phyloP scores from a whole-genome alignment of 2,888 invertebrate species.

The Pristionchus japonicus region DNA sequence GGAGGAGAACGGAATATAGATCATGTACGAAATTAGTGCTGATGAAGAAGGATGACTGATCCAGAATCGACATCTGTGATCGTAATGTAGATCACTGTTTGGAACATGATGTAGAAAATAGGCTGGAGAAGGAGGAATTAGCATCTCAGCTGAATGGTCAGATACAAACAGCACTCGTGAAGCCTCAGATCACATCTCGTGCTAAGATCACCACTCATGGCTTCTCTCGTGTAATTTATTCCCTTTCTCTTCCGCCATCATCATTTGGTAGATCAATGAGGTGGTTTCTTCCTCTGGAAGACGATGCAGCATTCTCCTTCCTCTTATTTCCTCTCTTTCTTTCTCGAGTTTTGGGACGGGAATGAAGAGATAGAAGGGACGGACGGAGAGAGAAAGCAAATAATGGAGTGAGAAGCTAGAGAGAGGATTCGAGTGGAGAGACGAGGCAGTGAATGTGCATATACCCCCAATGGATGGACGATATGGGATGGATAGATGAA shows the following conservation, averaged over 20 bases:
- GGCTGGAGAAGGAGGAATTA: too few species aligned
- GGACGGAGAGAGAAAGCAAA: background rate
- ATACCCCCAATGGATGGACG: background rate
- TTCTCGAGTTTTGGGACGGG: conserved; percentile 12
- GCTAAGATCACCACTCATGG: too few species aligned
- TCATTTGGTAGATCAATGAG: background rate
- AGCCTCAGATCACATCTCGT: too few species aligned
- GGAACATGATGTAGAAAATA: too few species aligned
- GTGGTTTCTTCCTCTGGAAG: background rate
- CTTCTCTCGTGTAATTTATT: too few species aligned
- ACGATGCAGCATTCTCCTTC: background rate
- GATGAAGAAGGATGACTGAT: background rate
- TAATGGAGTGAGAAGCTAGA: conserved; percentile 27
- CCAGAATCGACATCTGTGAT: background rate
- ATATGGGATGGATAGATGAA: background rate
- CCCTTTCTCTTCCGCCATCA: too few species aligned
- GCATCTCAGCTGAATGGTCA: too few species aligned
- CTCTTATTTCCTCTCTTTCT: conserved; percentile 11
- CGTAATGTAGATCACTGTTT: background rate
- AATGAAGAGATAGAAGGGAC: background rate
- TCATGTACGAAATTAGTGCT: background rate
- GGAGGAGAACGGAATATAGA: background rate
- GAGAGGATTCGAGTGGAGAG: background rate
- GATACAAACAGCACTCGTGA: background rate
- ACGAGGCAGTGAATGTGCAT: background rate